Conservation (phyloP, 2,113 vertebrate genomes). For the Pollimyrus isidori region DNA sequence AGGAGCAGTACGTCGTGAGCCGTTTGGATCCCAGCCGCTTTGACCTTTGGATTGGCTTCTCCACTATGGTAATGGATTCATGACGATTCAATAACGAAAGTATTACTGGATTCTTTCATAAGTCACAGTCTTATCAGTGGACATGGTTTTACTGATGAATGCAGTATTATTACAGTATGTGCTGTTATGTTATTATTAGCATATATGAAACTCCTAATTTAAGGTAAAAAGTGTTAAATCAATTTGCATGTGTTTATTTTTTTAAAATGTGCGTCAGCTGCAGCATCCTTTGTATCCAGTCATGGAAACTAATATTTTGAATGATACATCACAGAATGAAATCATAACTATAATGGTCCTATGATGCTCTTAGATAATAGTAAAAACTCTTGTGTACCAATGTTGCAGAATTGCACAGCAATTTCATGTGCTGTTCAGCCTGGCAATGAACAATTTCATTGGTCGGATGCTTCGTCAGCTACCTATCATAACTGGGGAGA, state of each 20-base stretch:
- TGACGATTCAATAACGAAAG: neutral
- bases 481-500: constrained; percentile 47
- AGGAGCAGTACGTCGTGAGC: constrained; percentile 48
- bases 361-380: neutral
- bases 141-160: neutral
- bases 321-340: neutral
- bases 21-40: constrained; percentile 25
- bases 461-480: constrained; percentile 46
- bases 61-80: constrained; percentile 53
- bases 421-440: constrained; percentile 54
- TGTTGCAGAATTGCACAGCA: constrained; percentile 57
- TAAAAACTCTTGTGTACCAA: neutral
- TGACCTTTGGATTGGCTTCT: constrained; percentile 63
- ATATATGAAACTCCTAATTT: neutral
- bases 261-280: neutral
- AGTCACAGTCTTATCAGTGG: neutral
- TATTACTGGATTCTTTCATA: neutral
- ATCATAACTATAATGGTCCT: neutral
- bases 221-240: neutral
- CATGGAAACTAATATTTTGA: neutral
- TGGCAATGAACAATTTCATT: constrained; percentile 44
- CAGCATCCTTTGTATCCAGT: neutral
- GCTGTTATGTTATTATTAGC: neutral
- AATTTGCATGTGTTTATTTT: neutral
- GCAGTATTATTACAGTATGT: neutral